Evolutionary conservation across 2,113 vertebrate species (phyloP).

Genomic region (Penelope pileata): DNA sequence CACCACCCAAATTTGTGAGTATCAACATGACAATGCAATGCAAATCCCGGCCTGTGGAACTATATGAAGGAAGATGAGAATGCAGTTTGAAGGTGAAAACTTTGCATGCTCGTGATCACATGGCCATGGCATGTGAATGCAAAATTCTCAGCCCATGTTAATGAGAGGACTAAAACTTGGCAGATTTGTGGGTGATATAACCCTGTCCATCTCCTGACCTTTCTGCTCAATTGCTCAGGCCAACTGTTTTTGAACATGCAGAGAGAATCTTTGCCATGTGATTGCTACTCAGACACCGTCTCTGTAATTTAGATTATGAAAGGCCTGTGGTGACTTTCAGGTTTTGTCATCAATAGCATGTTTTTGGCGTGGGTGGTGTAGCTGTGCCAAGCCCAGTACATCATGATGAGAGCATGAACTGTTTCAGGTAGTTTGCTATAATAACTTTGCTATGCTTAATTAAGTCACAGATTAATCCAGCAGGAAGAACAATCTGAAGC

Average conservation of each 20-base stretch:
- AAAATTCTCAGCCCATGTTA: neutral
- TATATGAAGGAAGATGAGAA: neutral
- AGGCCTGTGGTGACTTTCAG: slow-evolving; percentile 69
- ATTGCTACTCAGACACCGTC: slow-evolving; percentile 36
- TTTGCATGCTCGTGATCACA: neutral
- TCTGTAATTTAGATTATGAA: slow-evolving; percentile 70
- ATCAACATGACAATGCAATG: neutral
- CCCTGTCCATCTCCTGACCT: neutral
- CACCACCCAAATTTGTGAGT: neutral
- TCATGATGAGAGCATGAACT: neutral
- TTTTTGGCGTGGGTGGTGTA: slow-evolving; percentile 46
- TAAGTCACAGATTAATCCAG: neutral
- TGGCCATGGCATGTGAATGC: rapidly evolving
- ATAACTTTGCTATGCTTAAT: neutral
- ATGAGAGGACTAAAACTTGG: neutral
- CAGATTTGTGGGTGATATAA: neutral
- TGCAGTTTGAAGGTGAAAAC: neutral
- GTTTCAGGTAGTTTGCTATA: slow-evolving; percentile 40
- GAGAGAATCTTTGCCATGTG: slow-evolving; percentile 32
- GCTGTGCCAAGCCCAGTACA: slow-evolving; percentile 21
- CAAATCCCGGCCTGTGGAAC: neutral
- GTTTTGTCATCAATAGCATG: slow-evolving; percentile 68
- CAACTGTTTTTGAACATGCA: neutral
- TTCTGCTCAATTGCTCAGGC: slow-evolving; percentile 12
- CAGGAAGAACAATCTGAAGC: neutral